phyloP scores from a whole-genome alignment of 1,140 invertebrate genomes.

The Drosophila burlai region DNA sequence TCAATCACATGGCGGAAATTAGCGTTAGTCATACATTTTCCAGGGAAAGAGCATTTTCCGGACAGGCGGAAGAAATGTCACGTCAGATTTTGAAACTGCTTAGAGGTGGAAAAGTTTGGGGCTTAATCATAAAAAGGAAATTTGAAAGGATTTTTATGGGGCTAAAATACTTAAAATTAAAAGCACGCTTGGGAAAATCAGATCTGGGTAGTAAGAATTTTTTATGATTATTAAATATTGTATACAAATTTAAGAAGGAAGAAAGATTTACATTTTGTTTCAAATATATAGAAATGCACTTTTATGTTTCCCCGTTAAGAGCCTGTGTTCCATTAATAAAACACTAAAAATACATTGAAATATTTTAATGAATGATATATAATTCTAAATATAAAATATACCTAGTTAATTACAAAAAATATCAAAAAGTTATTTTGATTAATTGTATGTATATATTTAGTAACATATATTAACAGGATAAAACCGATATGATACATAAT shows the following conservation, averaged over 20 bases:
- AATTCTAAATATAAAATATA: too few species aligned
- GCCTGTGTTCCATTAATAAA: too few species aligned
- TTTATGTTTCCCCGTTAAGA: too few species aligned
- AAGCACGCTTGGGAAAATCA: neutral
- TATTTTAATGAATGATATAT: too few species aligned
- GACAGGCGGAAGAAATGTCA: constrained; percentile 38
- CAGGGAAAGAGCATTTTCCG: constrained; percentile 4
- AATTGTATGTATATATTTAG: too few species aligned
- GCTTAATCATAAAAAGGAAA: constrained; percentile 8
- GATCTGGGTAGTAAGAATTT: neutral
- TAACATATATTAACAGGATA: too few species aligned
- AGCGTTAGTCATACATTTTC: constrained; percentile 61
- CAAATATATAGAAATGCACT: too few species aligned
- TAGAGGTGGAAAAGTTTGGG: neutral
- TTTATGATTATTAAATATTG: neutral
- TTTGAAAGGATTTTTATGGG: neutral
- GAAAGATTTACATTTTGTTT: too few species aligned
- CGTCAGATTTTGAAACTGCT: constrained; percentile 10
- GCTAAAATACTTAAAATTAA: neutral
- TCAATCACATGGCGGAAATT: constrained; percentile 70
- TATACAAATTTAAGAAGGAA: neutral
- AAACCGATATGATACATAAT: too few species aligned
- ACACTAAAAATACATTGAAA: too few species aligned
- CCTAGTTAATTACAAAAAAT: too few species aligned
- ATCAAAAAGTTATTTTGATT: too few species aligned